phyloP scores from a whole-genome alignment of 2,113 vertebrate species.

The Cygnus buccinator region DNA sequence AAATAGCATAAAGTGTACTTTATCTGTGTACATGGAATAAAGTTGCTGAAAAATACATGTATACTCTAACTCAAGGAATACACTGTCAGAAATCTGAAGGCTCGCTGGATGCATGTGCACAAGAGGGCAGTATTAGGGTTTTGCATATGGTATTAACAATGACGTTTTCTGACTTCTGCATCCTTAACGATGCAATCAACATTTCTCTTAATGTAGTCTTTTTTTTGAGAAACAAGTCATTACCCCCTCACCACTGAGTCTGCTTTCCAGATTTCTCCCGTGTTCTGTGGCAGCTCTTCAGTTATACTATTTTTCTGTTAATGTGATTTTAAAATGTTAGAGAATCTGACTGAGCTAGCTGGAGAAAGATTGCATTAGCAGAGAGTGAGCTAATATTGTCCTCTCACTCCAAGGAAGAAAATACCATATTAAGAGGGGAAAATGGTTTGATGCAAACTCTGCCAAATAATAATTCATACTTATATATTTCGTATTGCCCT shows the following conservation, averaged over 20 bases:
- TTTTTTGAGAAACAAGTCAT: neutral
- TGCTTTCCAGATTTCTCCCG: neutral
- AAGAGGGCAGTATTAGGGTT: conserved; percentile 66
- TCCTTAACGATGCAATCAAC: neutral
- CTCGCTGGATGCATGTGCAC: conserved; percentile 37
- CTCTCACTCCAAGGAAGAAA: neutral
- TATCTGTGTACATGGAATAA: neutral
- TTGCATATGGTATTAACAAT: neutral
- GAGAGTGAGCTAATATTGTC: neutral
- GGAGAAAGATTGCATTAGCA: neutral
- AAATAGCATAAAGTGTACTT: neutral
- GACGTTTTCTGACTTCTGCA: neutral
- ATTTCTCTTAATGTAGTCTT: neutral
- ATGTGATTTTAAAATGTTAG: neutral
- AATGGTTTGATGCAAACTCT: neutral
- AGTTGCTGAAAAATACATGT: neutral
- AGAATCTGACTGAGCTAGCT: neutral
- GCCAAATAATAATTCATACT: neutral
- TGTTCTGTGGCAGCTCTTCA: neutral
- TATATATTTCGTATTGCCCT: neutral
- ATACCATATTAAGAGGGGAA: neutral
- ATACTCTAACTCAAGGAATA: neutral
- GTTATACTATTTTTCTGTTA: neutral
- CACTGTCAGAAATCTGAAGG: neutral
- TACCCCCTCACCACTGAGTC: neutral